phyloP scores from a whole-genome alignment of 2,797 vertebrate species.

The Oreochromis mossambicus region DNA sequence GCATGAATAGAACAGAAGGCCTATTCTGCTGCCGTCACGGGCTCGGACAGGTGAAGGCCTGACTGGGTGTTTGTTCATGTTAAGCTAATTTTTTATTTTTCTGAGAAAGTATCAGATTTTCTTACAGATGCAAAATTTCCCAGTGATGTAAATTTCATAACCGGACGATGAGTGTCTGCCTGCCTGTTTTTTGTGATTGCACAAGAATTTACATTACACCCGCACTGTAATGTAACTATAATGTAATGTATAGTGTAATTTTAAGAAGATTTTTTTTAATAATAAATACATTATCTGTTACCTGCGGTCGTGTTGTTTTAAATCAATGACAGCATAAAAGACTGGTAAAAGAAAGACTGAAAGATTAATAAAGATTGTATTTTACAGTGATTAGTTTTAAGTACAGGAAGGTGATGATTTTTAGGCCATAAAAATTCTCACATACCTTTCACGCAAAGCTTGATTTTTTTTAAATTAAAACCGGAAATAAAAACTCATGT shows the following conservation, averaged over 20 bases:
- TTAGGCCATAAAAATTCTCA: background rate
- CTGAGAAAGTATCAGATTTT: background rate
- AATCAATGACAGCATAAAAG: background rate
- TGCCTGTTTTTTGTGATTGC: background rate
- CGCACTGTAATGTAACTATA: background rate
- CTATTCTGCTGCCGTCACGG: accelerated
- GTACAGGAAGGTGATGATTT: background rate
- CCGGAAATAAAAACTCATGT: background rate
- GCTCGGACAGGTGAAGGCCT: accelerated
- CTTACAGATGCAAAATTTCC: background rate
- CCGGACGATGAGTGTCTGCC: no score
- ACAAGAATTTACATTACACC: background rate
- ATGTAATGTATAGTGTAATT: background rate
- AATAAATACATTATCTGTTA: background rate
- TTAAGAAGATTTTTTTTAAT: background rate
- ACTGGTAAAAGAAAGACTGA: background rate
- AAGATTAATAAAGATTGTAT: background rate
- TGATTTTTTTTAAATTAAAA: accelerated
- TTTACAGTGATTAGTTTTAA: background rate
- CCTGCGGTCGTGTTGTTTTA: background rate
- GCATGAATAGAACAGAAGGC: background rate
- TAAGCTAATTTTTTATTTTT: background rate
- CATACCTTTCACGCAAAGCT: background rate
- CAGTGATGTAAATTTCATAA: background rate
- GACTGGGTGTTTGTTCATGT: background rate